These are phyloP conservation scores for Apus apus DNA, from an alignment of 2,113 vertebrate genomes.

Conservation along the genomic window DNA sequence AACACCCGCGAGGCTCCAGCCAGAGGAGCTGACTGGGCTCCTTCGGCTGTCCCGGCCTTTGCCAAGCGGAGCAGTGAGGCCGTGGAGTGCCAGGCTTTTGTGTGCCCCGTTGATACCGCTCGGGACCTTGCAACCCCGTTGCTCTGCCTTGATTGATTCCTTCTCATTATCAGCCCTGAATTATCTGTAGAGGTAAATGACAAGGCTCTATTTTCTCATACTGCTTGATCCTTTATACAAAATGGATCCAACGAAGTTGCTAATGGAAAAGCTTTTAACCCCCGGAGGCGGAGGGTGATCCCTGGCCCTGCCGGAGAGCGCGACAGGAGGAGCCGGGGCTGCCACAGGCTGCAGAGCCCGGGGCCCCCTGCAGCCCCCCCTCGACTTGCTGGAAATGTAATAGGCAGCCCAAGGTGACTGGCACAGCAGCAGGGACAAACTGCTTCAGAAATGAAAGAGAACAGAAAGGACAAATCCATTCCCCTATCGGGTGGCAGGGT, in stretches of 20 bases:
- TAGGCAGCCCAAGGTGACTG: not conserved
- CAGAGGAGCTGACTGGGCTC: not conserved
- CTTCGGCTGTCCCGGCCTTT: not conserved
- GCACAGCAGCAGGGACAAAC: not conserved
- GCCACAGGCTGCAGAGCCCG: not conserved
- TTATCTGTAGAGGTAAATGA: conserved; percentile 52
- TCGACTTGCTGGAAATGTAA: not conserved
- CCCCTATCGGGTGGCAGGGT: not conserved
- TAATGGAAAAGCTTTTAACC: conserved; percentile 80
- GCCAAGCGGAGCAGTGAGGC: not conserved
- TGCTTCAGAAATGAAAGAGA: not conserved
- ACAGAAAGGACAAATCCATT: not conserved
- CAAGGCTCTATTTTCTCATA: conserved; percentile 58
- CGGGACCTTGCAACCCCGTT: not conserved
- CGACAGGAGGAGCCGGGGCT: not conserved
- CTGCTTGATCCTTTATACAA: conserved; percentile 46
- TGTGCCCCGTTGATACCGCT: not conserved
- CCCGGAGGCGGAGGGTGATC: conserved; percentile 6
- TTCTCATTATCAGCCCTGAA: conserved; percentile 59
- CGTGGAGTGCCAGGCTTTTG: not conserved
- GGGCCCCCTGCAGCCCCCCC: not conserved
- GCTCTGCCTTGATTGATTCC: not conserved
- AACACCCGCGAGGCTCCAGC: accelerated
- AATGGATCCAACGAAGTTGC: conserved; percentile 12
- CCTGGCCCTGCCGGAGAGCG: not conserved